A percentile compares a stretch with the other conserved stretches of the same genome.
phyloP scores from a whole-genome alignment of 64 coral and sea anemone species.

The Dendronephthya gigantea region DNA sequence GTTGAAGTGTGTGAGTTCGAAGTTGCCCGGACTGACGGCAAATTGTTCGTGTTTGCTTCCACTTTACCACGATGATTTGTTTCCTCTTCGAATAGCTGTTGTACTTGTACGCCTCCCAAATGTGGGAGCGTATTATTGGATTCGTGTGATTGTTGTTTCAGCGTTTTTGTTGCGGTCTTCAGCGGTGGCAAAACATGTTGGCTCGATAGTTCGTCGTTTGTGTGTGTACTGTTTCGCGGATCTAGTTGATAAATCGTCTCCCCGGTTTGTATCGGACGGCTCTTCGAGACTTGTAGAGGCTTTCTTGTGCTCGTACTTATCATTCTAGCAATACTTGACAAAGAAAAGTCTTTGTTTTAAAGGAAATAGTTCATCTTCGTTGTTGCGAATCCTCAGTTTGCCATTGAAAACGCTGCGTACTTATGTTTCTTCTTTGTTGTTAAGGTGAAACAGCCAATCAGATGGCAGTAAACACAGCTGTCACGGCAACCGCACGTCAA shows the following conservation, averaged over 20 bases:
- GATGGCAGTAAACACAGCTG: constrained; percentile 42
- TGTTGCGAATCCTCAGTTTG: constrained; percentile 44
- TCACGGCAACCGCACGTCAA: constrained; percentile 93
- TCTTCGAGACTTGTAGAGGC: constrained; percentile 78
- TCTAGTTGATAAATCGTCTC: constrained; percentile 89
- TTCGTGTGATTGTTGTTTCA: constrained; percentile 37
- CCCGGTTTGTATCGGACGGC: constrained; percentile 54
- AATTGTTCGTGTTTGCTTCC: constrained; percentile 17
- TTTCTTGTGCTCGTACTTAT: constrained; percentile 79
- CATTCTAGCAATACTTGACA: constrained; percentile 45
- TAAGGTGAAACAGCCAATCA: constrained; percentile 97
- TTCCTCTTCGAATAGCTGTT: constrained; percentile 98
- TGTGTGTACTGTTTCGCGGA: constrained; percentile 46
- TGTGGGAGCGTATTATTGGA: constrained; percentile 41
- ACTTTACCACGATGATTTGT: constrained; percentile 73
- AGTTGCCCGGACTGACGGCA: not conserved
- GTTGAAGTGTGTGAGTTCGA: not conserved
- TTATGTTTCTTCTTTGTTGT: constrained; percentile 86
- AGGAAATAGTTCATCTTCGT: constrained; percentile 8
- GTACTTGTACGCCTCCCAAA: constrained; percentile 76
- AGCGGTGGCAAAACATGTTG: constrained; percentile 64
- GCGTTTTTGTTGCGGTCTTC: constrained; percentile 81
- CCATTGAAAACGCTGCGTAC: constrained; percentile 55
- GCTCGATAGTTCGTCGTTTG: constrained; percentile 8
- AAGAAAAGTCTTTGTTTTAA: constrained; percentile 44